A percentile compares a stretch with the other conserved stretches of the same genome.
phyloP scores from a whole-genome alignment of 2,797 vertebrate genomes.

The Phataginus tricuspis region DNA sequence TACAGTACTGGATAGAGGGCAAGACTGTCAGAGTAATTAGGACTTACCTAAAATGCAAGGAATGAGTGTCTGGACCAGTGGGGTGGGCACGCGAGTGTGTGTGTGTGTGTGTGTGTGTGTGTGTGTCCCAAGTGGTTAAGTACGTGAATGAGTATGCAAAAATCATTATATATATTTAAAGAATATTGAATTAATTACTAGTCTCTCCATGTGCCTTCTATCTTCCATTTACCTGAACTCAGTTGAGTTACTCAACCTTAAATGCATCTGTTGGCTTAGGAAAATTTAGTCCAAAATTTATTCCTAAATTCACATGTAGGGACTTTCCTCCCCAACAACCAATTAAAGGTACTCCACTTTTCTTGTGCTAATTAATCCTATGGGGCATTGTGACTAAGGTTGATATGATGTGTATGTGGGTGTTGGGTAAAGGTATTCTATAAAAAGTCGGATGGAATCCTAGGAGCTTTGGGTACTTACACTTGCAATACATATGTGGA shows the following conservation, averaged over 20 bases:
- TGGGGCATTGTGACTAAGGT: background rate
- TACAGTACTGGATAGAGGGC: background rate
- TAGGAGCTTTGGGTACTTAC: background rate
- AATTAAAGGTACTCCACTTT: background rate
- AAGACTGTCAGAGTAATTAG: background rate
- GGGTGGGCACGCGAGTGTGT: background rate
- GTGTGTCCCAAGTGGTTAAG: background rate
- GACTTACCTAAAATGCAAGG: background rate
- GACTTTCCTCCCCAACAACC: background rate
- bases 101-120: background rate
- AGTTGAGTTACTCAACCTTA: background rate
- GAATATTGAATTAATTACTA: background rate
- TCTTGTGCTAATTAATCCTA: background rate
- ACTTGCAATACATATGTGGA: background rate
- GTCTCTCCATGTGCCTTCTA: background rate
- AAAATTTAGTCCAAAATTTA: background rate
- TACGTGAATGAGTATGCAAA: background rate
- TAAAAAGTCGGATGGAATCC: background rate
- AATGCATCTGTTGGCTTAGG: background rate
- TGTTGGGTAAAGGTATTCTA: background rate
- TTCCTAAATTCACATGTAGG: background rate
- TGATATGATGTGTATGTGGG: background rate
- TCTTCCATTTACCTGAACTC: background rate
- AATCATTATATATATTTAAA: background rate
- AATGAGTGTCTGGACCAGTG: background rate